These are phyloP conservation scores for Perithous albicinctus DNA, from an alignment of 2,888 invertebrate species.

Conservation along the genomic window DNA sequence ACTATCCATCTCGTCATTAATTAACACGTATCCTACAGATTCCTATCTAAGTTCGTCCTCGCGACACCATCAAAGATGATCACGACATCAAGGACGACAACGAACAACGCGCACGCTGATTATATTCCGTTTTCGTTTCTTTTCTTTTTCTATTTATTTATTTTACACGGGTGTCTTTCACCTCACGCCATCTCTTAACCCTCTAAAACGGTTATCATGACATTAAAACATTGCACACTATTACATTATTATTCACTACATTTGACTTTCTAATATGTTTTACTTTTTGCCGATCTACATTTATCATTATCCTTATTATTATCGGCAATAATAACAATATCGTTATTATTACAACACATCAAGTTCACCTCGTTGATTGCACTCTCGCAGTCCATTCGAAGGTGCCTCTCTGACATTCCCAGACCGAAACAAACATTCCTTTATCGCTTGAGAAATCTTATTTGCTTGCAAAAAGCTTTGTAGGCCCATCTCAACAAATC, in stretches of 20 bases:
- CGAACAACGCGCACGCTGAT: slow-evolving; percentile 13
- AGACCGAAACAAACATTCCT: not conserved
- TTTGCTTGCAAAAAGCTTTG: not conserved
- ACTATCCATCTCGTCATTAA: not conserved
- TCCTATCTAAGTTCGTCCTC: slow-evolving; percentile 36
- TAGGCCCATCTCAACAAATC: not conserved
- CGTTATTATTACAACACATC: slow-evolving; percentile 2
- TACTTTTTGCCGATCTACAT: slow-evolving; percentile 6
- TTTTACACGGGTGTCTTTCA: slow-evolving; percentile 29
- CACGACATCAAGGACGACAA: not conserved
- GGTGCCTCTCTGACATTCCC: not conserved
- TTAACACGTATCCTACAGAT: slow-evolving; percentile 27
- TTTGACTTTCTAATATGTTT: slow-evolving; percentile 18
- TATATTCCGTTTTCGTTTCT: slow-evolving; percentile 44
- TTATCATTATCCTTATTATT: slow-evolving; percentile 10
- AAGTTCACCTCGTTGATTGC: not conserved
- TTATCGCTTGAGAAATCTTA: not conserved
- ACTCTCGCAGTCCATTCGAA: not conserved
- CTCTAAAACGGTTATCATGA: slow-evolving; percentile 26
- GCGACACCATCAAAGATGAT: slow-evolving; percentile 17
- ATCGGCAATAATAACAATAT: slow-evolving; percentile 18
- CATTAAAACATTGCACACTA: slow-evolving; percentile 17
- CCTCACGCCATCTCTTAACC: not conserved
- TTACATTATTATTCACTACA: slow-evolving; percentile 40
- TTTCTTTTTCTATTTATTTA: no score